These are phyloP conservation scores for Cylloceria caligata DNA, from an alignment of 2,888 invertebrate genomes.

Conservation along the genomic window DNA sequence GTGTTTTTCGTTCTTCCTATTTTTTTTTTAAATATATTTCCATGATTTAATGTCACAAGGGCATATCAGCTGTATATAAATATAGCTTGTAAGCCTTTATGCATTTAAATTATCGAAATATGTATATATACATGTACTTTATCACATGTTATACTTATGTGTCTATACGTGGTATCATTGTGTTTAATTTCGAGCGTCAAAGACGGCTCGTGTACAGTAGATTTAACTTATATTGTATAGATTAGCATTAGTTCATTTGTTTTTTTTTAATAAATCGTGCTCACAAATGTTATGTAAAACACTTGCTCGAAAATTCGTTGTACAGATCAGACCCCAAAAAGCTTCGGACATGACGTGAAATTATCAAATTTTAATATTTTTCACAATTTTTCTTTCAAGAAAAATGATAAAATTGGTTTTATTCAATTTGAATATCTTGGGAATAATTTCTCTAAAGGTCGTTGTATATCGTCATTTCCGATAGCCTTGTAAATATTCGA, in stretches of 20 bases:
- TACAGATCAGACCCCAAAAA: slow-evolving; percentile 40
- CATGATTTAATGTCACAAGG: background rate
- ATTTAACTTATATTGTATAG: slow-evolving; percentile 59
- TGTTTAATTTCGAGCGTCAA: slow-evolving; percentile 59
- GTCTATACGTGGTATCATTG: slow-evolving; percentile 51
- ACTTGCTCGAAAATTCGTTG: slow-evolving; percentile 44
- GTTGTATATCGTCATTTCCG: slow-evolving; percentile 55
- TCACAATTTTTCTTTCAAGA: no score
- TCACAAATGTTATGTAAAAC: slow-evolving; percentile 41
- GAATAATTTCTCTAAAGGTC: no score
- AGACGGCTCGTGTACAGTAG: slow-evolving; percentile 63
- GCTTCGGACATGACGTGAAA: slow-evolving; percentile 55
- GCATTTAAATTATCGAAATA: no score
- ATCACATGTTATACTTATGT: slow-evolving; percentile 42
- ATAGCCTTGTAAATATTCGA: slow-evolving; percentile 60
- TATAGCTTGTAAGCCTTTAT: background rate
- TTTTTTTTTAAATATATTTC: slow-evolving; percentile 9
- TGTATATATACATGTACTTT: slow-evolving; percentile 37
- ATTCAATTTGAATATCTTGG: no score
- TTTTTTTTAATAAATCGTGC: slow-evolving; percentile 48
- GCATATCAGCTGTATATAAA: background rate
- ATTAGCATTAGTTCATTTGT: slow-evolving; percentile 26
- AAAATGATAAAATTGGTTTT: no score
- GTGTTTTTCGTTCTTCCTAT: slow-evolving; percentile 53
- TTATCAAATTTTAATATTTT: slow-evolving; percentile 1